Evolutionary conservation across 2,888 invertebrate genomes (phyloP).

Genomic region (Amphimallon solstitiale): DNA sequence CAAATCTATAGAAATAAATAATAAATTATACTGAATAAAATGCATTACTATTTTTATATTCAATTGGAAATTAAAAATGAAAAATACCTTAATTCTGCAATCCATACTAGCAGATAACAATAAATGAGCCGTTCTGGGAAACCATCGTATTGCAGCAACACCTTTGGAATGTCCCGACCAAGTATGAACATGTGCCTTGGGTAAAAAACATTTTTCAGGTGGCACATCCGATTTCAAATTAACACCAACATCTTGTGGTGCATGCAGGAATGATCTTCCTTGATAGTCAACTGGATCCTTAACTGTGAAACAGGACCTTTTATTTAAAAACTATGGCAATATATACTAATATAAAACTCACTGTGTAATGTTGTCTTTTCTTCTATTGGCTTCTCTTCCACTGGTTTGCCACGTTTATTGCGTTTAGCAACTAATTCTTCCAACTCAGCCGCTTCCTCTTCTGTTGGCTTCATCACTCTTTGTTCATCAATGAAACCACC

Average conservation of each 20-base stretch:
- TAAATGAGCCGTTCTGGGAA: slow-evolving; percentile 93
- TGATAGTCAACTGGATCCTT: slow-evolving; percentile 96
- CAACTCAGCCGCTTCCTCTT: slow-evolving; percentile 92
- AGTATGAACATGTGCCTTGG: slow-evolving; percentile 94
- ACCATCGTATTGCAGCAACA: slow-evolving; percentile 93
- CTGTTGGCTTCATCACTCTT: slow-evolving; percentile 87
- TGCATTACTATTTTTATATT: background rate
- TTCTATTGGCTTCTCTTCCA: slow-evolving; percentile 93
- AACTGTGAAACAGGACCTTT: slow-evolving; percentile 68
- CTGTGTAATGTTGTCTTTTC: slow-evolving; percentile 95
- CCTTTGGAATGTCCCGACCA: slow-evolving; percentile 99
- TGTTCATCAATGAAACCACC: slow-evolving; percentile 92
- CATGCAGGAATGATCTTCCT: slow-evolving; percentile 92
- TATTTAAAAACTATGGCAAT: slow-evolving; percentile 24
- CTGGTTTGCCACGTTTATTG: slow-evolving; percentile 84
- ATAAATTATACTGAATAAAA: background rate
- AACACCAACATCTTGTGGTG: slow-evolving; percentile 92
- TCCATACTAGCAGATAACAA: slow-evolving; percentile 97
- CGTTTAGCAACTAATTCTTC: slow-evolving; percentile 94
- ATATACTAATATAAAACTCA: slow-evolving; percentile 63
- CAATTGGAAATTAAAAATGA: background rate
- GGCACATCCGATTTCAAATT: slow-evolving; percentile 87
- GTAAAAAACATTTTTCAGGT: slow-evolving; percentile 95
- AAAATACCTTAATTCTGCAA: slow-evolving; percentile 85
- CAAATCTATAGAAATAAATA: slow-evolving; percentile 74